Conservation (phyloP, 2,113 vertebrate genomes). For the Callipepla californica region DNA sequence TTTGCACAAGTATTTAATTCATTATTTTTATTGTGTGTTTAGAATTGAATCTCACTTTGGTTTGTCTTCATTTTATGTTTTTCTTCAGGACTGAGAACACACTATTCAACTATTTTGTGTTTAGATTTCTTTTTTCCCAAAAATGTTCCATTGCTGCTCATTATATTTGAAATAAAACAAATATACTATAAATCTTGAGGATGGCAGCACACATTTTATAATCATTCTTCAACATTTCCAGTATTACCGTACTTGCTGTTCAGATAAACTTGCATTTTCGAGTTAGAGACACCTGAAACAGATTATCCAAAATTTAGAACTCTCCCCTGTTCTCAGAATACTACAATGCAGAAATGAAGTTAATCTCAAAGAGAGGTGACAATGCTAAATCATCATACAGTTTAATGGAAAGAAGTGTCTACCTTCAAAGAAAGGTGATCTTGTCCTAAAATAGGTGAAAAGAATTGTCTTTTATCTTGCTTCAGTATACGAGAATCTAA, state of each 20-base stretch:
- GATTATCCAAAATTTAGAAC: neutral
- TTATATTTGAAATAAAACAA: neutral
- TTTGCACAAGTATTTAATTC: neutral
- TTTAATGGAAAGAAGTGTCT: neutral
- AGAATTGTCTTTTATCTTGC: neutral
- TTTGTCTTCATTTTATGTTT: neutral
- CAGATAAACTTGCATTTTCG: neutral
- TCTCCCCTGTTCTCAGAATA: neutral
- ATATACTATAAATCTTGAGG: neutral
- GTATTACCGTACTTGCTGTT: neutral
- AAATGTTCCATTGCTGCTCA: neutral
- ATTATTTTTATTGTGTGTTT: neutral
- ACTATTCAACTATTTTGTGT: neutral
- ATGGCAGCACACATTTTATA: neutral
- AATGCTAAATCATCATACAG: neutral
- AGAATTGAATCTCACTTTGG: neutral
- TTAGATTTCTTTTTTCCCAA: neutral
- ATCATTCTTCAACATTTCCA: neutral
- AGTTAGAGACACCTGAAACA: neutral
- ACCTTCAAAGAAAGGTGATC: neutral
- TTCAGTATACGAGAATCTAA: neutral
- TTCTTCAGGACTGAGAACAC: neutral
- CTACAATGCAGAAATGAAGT: neutral
- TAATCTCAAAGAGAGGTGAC: neutral
- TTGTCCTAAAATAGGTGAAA: neutral